Conservation (phyloP, 1,140 invertebrate species). For the Halictus rubicundus region DNA sequence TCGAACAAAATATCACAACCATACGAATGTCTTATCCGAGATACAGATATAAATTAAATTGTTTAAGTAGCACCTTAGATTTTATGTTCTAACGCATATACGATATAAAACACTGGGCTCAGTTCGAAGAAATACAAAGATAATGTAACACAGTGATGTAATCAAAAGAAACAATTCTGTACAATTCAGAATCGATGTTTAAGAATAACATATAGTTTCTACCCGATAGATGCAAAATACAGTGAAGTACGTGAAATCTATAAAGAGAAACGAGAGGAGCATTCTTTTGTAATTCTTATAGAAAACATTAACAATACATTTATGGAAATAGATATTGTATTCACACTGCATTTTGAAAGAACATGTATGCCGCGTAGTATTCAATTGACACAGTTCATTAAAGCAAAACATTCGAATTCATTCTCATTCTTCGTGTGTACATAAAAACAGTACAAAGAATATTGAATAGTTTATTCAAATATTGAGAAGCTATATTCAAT, state of each 20-base stretch:
- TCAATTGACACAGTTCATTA: neutral
- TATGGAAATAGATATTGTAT: slow-evolving; percentile 34
- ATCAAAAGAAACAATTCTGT: neutral
- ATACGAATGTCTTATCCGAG: neutral
- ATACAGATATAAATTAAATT: slow-evolving; percentile 10
- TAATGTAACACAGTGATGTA: neutral
- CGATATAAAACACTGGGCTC: neutral
- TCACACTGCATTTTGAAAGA: slow-evolving; percentile 23
- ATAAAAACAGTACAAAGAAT: slow-evolving; percentile 44
- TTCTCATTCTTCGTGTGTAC: neutral
- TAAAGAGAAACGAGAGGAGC: neutral
- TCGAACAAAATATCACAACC: neutral
- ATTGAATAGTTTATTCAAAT: slow-evolving; percentile 17
- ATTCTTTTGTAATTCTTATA: slow-evolving; percentile 7
- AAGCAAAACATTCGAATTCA: neutral
- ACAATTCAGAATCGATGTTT: slow-evolving; percentile 29
- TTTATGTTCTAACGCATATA: neutral
- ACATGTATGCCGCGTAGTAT: slow-evolving; percentile 22
- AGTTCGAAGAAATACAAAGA: neutral
- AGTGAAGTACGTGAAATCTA: neutral
- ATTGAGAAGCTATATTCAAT: slow-evolving; percentile 12
- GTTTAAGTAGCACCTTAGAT: slow-evolving; percentile 1
- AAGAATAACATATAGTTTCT: slow-evolving; percentile 39
- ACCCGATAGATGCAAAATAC: slow-evolving; percentile 1
- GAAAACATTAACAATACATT: slow-evolving; percentile 22